These are phyloP conservation scores for Oreochromis spilurus DNA, from an alignment of 2,113 vertebrate species.

Conservation along the genomic window DNA sequence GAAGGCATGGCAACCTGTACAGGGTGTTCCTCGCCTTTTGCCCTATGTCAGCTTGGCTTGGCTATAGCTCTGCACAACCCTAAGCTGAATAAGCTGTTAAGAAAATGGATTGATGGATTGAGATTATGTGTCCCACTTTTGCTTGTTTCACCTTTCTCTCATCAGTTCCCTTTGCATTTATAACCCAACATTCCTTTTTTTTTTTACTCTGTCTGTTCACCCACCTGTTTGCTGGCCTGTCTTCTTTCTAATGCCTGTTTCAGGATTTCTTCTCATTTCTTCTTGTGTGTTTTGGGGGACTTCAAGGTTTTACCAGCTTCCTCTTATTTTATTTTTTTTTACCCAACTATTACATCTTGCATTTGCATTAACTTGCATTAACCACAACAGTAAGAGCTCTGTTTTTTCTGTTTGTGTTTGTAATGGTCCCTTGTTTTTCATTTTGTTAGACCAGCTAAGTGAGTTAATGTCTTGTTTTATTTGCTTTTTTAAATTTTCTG, in stretches of 20 bases:
- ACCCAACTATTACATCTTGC: neutral
- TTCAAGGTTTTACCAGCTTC: neutral
- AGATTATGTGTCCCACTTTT: neutral
- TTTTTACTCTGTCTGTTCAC: neutral
- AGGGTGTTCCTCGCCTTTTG: accelerated
- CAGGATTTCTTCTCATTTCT: neutral
- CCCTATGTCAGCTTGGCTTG: neutral
- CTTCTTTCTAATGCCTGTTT: neutral
- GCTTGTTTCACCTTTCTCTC: accelerated
- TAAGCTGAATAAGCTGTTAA: accelerated
- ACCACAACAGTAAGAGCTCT: neutral
- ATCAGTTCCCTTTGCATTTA: accelerated
- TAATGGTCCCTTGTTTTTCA: neutral
- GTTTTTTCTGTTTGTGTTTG: neutral
- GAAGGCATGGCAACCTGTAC: neutral
- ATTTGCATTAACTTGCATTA: neutral
- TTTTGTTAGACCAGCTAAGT: neutral
- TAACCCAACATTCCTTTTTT: neutral
- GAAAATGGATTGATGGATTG: neutral
- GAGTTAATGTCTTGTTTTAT: neutral
- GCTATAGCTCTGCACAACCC: accelerated
- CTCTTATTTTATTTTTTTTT: accelerated
- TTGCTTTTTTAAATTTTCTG: neutral
- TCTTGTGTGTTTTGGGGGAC: neutral
- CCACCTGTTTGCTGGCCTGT: neutral